These are phyloP conservation scores for Nomada fabriciana DNA, from an alignment of 2,888 invertebrate genomes.

Conservation along the genomic window DNA sequence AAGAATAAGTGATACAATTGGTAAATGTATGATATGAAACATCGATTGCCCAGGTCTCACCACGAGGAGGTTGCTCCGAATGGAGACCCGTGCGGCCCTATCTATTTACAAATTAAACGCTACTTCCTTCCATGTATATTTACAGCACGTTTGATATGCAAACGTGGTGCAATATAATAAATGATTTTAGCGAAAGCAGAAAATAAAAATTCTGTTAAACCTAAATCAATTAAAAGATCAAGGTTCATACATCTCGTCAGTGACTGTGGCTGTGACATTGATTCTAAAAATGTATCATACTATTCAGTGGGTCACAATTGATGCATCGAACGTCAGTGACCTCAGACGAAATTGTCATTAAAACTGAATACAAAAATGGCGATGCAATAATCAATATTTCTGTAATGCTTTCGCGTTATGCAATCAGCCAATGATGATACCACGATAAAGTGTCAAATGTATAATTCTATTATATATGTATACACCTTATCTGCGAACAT, in stretches of 20 bases:
- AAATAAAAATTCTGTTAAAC: too few relatives aligned
- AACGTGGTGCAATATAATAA: too few relatives aligned
- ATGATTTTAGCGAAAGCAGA: too few relatives aligned
- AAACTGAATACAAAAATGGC: not conserved
- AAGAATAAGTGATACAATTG: too few relatives aligned
- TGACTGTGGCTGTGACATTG: not conserved
- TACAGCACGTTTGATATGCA: too few relatives aligned
- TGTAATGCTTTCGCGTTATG: not conserved
- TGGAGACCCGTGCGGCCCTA: too few relatives aligned
- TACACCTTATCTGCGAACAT: slow-evolving; percentile 13
- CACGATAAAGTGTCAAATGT: not conserved
- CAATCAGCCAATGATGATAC: slow-evolving; percentile 4
- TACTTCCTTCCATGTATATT: too few relatives aligned
- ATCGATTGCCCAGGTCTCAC: too few relatives aligned
- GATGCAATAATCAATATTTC: not conserved
- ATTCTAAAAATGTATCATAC: not conserved
- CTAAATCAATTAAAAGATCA: too few relatives aligned
- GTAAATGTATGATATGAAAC: too few relatives aligned
- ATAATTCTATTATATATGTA: not conserved
- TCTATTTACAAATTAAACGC: too few relatives aligned
- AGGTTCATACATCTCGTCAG: not conserved
- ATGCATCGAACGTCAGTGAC: not conserved
- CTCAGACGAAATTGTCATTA: not conserved
- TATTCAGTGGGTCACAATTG: not conserved
- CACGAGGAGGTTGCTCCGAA: too few relatives aligned